These are phyloP conservation scores for Suillia variegata DNA, from an alignment of 2,888 invertebrate species.

Conservation along the genomic window DNA sequence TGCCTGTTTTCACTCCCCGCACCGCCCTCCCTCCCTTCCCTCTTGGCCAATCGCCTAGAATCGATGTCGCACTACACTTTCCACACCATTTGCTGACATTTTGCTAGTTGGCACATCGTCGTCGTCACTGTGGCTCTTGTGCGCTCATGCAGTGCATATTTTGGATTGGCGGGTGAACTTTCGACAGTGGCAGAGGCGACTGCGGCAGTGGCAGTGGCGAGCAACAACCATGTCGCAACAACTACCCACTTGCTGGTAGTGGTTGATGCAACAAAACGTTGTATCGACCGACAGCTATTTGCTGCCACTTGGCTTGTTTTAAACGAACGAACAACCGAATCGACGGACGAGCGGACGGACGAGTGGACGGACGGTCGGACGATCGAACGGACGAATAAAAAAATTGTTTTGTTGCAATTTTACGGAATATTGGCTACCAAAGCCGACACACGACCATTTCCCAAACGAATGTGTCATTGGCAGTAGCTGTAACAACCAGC, in stretches of 20 bases:
- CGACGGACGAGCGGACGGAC: too few relatives aligned
- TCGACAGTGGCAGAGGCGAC: neutral
- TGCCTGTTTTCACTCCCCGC: too few relatives aligned
- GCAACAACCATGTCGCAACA: too few relatives aligned
- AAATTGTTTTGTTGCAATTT: conserved; percentile 37
- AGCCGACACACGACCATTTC: neutral
- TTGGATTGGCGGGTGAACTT: too few relatives aligned
- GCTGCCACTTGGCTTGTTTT: neutral
- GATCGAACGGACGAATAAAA: too few relatives aligned
- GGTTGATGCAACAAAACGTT: too few relatives aligned
- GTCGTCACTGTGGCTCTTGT: conserved; percentile 12
- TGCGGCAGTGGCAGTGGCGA: neutral
- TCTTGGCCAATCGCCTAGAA: neutral
- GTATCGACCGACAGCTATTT: neutral
- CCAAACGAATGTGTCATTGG: conserved; percentile 14
- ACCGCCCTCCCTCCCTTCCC: neutral
- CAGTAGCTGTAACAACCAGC: neutral
- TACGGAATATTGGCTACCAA: conserved; percentile 38
- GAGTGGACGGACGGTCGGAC: too few relatives aligned
- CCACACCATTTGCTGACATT: conserved; percentile 57
- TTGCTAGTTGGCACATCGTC: conserved; percentile 56
- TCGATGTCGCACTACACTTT: conserved; percentile 37
- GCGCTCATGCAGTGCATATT: conserved; percentile 8
- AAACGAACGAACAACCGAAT: too few relatives aligned
- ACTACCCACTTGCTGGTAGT: too few relatives aligned